Evolutionary conservation across 2,113 vertebrate genomes (phyloP), one percentile per base, ranked within the genome.

Genomic region (Galbula dea): DNA sequence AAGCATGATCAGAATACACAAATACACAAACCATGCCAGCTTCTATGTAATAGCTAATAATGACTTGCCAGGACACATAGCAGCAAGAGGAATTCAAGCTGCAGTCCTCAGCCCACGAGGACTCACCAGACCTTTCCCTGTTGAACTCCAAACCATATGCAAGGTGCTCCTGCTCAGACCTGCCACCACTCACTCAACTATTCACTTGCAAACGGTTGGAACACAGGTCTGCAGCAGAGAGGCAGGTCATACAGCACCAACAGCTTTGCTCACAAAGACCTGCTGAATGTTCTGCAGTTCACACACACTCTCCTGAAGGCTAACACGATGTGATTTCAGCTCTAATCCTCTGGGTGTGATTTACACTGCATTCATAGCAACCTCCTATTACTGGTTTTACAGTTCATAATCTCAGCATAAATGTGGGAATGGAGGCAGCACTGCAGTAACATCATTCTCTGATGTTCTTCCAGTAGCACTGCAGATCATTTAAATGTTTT

Each of bases 261-360:
- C 37, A 32, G 72, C 55, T 59, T 46, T 10, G 39, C 51, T 67
- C 32, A 17, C 22, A 15, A 24, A 21, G 27, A 12, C 12, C 15
- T 36, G 12, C 46, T 14, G 21, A 11, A 1, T 2, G 3, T 7
- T 46, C 69, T 11, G 12, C 27, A 32, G 21, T 4, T 32, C 52
- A 34, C 22, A 3, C 18, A 20, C 17, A 19, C 21, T 23, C 19
- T 51, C 66, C 57, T 10, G 21, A 86, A 27, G 18, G 43, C 22
- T 22, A 23, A 9, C 12, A 2, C 0, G 3, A n/a, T 5, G 15
- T 2, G 9, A 62, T 7, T 51, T 14, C 48, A 46, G 16, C 32
- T 62, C 11, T 36, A 10, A 0, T 9, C 24, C 55, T 55, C 32
- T 17, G 3, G 36, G 41, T 1, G 3, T 1, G 8, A 36, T 17